Evolutionary conservation across 1,140 invertebrate genomes (phyloP).

Genomic region (Pogonomyrmex californicus): DNA sequence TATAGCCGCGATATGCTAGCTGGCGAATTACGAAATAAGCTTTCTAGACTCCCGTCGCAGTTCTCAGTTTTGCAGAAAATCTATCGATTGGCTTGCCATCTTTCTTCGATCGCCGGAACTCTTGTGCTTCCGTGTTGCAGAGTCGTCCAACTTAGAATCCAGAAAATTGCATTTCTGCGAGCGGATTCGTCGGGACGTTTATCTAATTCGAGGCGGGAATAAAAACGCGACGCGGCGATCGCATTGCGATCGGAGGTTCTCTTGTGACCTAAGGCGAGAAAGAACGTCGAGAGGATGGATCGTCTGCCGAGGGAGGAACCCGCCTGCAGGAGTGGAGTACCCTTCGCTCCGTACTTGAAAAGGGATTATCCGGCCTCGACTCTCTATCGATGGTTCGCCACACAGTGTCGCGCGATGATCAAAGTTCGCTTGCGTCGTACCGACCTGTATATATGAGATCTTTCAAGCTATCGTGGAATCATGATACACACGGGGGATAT

Average conservation of each 20-base stretch:
- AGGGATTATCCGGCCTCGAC: slow-evolving; percentile 73
- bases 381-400: slow-evolving; percentile 73
- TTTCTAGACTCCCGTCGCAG: neutral
- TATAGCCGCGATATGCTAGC: neutral
- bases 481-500: slow-evolving; percentile 24
- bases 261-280: slow-evolving; percentile 60
- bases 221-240: neutral
- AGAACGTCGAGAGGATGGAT: slow-evolving; percentile 59
- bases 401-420: slow-evolving; percentile 74
- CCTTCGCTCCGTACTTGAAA: slow-evolving; percentile 68
- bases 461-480: slow-evolving; percentile 51
- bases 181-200: slow-evolving; percentile 11
- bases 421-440: slow-evolving; percentile 70
- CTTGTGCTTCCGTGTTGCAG: neutral
- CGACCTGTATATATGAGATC: slow-evolving; percentile 63
- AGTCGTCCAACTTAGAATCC: neutral
- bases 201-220: slow-evolving; percentile 39
- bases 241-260: slow-evolving; percentile 11
- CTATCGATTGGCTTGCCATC: neutral
- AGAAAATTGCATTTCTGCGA: slow-evolving; percentile 31
- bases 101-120: neutral
- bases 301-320: slow-evolving; percentile 56
- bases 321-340: slow-evolving; percentile 61
- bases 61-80: neutral
- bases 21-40: neutral